Evolutionary conservation across 2,888 invertebrate species (phyloP).

Genomic region (Thera britannica): DNA sequence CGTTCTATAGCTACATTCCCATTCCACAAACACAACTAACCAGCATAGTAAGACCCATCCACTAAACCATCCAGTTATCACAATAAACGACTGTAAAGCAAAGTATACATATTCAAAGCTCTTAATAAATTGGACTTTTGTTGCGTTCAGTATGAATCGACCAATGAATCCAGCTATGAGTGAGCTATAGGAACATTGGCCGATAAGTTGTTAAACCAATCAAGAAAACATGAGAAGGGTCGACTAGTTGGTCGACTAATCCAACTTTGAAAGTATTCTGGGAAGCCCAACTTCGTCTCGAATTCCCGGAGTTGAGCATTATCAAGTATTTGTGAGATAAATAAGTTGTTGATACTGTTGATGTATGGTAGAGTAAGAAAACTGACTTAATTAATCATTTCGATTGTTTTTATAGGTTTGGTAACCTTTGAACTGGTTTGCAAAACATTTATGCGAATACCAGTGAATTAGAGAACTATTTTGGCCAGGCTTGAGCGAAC

Average conservation of each 20-base stretch:
- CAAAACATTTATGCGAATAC: not conserved
- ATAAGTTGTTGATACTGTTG: constrained; percentile 75
- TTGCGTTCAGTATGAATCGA: constrained; percentile 49
- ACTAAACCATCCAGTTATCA: constrained; percentile 23
- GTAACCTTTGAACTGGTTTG: not conserved
- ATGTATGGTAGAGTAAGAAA: constrained; percentile 52
- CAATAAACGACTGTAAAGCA: constrained; percentile 43
- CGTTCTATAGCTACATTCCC: constrained; percentile 27
- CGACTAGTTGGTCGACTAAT: constrained; percentile 45
- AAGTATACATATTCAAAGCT: constrained; percentile 57
- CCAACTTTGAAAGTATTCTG: constrained; percentile 45
- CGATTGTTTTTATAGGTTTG: constrained; percentile 8
- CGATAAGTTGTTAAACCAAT: constrained; percentile 19
- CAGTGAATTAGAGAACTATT: not conserved
- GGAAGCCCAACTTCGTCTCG: constrained; percentile 64
- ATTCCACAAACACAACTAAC: constrained; percentile 54
- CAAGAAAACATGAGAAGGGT: constrained; percentile 1
- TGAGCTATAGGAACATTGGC: constrained; percentile 16
- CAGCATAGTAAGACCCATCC: constrained; percentile 48
- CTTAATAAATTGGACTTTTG: constrained; percentile 58
- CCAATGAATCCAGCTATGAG: constrained; percentile 48
- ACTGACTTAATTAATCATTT: constrained; percentile 18
- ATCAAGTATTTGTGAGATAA: constrained; percentile 82
- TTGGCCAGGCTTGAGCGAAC: too few species aligned
- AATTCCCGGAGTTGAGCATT: constrained; percentile 73